These are phyloP conservation scores for Columba livia DNA, from an alignment of 2,113 vertebrate species.

Conservation along the genomic window DNA sequence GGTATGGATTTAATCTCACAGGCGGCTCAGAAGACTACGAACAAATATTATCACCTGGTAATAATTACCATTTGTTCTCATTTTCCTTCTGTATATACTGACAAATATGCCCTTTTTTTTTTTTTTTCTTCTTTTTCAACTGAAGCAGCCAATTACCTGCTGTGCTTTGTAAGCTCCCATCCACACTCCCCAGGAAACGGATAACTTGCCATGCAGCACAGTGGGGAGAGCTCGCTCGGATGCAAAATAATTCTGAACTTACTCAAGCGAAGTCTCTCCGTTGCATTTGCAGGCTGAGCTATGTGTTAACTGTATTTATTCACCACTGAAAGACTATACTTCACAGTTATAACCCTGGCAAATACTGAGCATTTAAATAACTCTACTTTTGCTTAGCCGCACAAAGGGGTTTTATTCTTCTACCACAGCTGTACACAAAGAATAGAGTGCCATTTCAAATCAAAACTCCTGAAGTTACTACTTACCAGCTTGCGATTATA, in stretches of 20 bases:
- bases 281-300: background rate
- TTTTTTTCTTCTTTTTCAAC: background rate
- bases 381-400: background rate
- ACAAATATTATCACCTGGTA: background rate
- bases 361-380: constrained; percentile 17
- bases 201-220: background rate
- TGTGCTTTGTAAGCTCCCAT: background rate
- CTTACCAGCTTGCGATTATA: constrained; percentile 56
- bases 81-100: background rate
- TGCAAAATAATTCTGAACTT: constrained; percentile 22
- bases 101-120: background rate
- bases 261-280: background rate
- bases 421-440: constrained; percentile 38
- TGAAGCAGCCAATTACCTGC: constrained; percentile 53
- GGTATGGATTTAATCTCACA: background rate
- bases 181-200: background rate
- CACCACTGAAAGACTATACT: background rate
- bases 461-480: constrained; percentile 50
- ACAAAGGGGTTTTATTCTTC: constrained; percentile 38
- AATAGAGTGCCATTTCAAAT: constrained; percentile 22
- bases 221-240: background rate
- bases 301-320: background rate
- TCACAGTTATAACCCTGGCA: background rate
- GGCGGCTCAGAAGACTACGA: background rate
- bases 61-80: background rate